Percentiles rank a stretch among this genome's conserved stretches.
Conservation (phyloP, 2,113 vertebrate genomes). For the Heteronetta atricapilla region DNA sequence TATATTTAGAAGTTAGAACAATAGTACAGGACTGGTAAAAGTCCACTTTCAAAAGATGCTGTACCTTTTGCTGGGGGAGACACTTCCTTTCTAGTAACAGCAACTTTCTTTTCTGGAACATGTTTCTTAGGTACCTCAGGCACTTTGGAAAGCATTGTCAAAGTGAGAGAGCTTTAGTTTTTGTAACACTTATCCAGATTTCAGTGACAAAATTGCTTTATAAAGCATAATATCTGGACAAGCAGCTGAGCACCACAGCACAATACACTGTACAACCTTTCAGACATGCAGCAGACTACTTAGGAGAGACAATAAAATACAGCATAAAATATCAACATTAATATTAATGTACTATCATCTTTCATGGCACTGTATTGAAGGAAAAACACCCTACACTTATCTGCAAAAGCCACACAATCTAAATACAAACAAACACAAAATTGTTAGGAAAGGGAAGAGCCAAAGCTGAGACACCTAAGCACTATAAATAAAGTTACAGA, state of each 20-base stretch:
- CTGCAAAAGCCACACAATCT: neutral
- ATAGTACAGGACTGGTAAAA: neutral
- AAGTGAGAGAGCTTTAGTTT: constrained; percentile 53
- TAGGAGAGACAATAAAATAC: neutral
- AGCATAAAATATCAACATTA: neutral
- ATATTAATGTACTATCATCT: neutral
- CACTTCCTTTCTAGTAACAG: constrained; percentile 73
- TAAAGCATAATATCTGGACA: neutral
- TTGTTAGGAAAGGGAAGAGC: neutral
- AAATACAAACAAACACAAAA: neutral
- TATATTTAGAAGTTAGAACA: neutral
- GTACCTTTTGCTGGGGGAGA: constrained; percentile 77
- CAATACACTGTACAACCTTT: neutral
- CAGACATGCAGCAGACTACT: neutral
- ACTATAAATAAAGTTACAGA: neutral
- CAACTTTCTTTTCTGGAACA: constrained; percentile 78
- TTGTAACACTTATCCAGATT: neutral
- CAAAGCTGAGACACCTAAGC: neutral
- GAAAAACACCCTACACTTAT: neutral
- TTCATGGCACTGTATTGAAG: neutral
- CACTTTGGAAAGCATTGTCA: constrained; percentile 74
- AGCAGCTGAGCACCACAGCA: neutral
- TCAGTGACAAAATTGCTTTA: constrained; percentile 34
- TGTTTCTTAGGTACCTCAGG: constrained; percentile 80
- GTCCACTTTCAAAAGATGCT: neutral